Evolutionary conservation across 2,113 vertebrate species (phyloP).

Genomic region (Cygnus buccinator): DNA sequence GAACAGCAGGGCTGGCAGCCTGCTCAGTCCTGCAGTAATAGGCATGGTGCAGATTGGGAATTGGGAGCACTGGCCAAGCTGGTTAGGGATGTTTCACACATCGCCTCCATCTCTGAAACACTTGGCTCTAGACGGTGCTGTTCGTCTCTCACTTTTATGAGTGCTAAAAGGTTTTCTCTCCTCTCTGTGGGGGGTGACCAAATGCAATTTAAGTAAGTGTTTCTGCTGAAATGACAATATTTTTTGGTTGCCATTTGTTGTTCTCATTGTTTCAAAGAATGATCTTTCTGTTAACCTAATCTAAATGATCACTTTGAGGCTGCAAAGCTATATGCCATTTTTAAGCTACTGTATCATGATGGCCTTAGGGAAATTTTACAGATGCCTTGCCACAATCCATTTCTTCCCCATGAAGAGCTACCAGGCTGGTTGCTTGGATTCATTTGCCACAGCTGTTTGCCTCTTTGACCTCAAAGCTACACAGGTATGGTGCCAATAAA

Average conservation of each 20-base stretch:
- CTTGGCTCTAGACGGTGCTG: neutral
- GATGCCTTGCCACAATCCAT: conserved; percentile 61
- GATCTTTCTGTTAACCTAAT: neutral
- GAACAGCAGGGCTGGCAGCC: neutral
- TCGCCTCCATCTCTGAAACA: neutral
- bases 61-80: rapidly evolving
- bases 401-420: conserved; percentile 51
- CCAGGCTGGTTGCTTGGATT: neutral
- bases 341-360: neutral
- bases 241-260: neutral
- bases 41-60: neutral
- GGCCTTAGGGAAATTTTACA: conserved; percentile 54
- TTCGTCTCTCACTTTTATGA: neutral
- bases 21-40: neutral
- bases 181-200: neutral
- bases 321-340: neutral
- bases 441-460: conserved; percentile 40
- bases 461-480: conserved; percentile 39
- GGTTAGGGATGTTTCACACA: neutral
- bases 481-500: neutral
- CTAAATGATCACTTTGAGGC: neutral
- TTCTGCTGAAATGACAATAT: neutral
- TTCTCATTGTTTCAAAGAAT: neutral
- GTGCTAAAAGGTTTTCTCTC: conserved; percentile 52
- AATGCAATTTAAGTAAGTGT: neutral